A percentile compares a stretch with the other conserved stretches of the same genome.
Conservation (phyloP, 2,888 invertebrate genomes). For the Timandra comae region DNA sequence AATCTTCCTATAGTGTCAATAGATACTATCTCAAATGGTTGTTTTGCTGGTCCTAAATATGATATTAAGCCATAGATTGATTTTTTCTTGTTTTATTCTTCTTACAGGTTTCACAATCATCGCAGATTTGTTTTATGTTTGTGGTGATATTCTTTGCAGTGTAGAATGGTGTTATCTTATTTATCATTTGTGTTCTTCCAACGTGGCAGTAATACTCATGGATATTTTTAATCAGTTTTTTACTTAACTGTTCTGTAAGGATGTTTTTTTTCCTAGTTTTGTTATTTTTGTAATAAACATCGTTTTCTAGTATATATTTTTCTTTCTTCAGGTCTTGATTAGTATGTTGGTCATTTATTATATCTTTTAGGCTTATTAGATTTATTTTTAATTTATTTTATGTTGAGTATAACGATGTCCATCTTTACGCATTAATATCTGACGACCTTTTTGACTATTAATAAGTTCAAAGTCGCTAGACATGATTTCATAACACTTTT, state of each 20-base stretch:
- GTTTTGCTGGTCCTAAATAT: slow-evolving; percentile 19
- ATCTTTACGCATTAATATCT: too few species aligned
- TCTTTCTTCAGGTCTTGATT: background rate
- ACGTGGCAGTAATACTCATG: slow-evolving; percentile 22
- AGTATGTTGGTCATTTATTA: slow-evolving; percentile 17
- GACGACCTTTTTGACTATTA: too few species aligned
- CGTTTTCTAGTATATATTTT: background rate
- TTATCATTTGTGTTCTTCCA: slow-evolving; percentile 16
- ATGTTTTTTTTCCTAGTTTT: slow-evolving; percentile 14
- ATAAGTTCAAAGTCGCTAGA: too few species aligned
- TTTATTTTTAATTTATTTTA: too few species aligned
- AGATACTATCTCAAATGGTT: slow-evolving; percentile 21
- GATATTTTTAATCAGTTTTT: slow-evolving; percentile 15
- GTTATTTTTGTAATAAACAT: background rate
- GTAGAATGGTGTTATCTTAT: slow-evolving; percentile 15
- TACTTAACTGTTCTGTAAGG: slow-evolving; percentile 22
- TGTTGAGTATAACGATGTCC: too few species aligned
- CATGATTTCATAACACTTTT: too few species aligned
- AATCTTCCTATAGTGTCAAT: slow-evolving; percentile 25
- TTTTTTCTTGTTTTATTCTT: slow-evolving; percentile 22
- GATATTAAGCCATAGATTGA: slow-evolving; percentile 23
- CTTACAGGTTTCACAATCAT: slow-evolving; percentile 17
- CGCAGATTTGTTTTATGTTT: slow-evolving; percentile 16
- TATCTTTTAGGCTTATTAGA: background rate
- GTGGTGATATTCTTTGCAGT: slow-evolving; percentile 16